Percentiles rank a stretch among this genome's conserved stretches.
Conservation (phyloP, 2,113 vertebrate species). For the Entelurus aequoreus region DNA sequence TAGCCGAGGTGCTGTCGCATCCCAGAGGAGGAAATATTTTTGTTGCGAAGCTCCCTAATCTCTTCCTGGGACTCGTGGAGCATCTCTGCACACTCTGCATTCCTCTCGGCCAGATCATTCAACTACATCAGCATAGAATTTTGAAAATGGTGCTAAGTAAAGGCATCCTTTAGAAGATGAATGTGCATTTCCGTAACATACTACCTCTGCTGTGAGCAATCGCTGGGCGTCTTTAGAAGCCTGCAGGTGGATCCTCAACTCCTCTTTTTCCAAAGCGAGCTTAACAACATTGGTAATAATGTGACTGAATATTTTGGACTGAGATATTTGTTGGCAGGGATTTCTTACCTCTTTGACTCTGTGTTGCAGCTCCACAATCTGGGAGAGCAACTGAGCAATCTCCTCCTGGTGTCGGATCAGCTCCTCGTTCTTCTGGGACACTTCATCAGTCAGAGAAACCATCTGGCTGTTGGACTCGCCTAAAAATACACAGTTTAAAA, state of each 20-base stretch:
- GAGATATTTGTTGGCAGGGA: too few relatives aligned
- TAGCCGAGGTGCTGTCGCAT: slow-evolving; percentile 71
- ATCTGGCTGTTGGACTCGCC: slow-evolving; percentile 94
- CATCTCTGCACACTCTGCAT: slow-evolving; percentile 89
- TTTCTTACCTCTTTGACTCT: slow-evolving; percentile 83
- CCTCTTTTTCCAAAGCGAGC: slow-evolving; percentile 95
- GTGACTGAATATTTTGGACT: background rate
- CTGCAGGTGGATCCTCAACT: slow-evolving; percentile 91
- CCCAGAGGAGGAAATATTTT: slow-evolving; percentile 72
- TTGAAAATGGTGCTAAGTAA: background rate
- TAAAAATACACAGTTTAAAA: slow-evolving; percentile 39
- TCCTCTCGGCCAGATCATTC: slow-evolving; percentile 88
- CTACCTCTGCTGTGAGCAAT: slow-evolving; percentile 92
- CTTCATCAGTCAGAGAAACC: slow-evolving; percentile 83
- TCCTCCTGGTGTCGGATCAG: slow-evolving; percentile 90
- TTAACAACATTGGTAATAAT: slow-evolving; percentile 49
- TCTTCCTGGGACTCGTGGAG: slow-evolving; percentile 94
- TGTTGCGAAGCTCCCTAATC: slow-evolving; percentile 83
- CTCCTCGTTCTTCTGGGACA: slow-evolving; percentile 87
- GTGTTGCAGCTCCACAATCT: slow-evolving; percentile 93
- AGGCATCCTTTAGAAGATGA: background rate
- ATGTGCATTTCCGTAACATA: background rate
- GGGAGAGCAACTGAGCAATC: slow-evolving; percentile 87
- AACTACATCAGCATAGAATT: slow-evolving; percentile 70
- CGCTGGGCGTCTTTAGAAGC: slow-evolving; percentile 96